Base-by-base conservation (phyloP, 2,888 invertebrate genomes). In the Chloromyia formosa region DNA sequence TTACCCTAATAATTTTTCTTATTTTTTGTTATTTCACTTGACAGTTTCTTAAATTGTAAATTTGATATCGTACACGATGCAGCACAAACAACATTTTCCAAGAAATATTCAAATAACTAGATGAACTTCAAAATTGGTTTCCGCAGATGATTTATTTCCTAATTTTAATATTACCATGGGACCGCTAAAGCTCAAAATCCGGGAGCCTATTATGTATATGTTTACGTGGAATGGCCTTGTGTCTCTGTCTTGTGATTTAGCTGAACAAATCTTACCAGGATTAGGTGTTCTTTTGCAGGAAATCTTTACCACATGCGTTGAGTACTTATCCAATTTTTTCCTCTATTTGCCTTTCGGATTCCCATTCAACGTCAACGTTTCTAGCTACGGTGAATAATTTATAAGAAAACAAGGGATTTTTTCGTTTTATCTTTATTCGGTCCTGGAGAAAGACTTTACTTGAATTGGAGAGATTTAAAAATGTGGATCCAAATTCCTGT, bases 301-400 rank as follows among this genome's bases (percentile, higher is more conserved):
- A 56, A 71, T 71, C 56, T 71, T 71, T 56, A 35, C 40, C 42
- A 71, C 40, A 71, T 40, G 18, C 71, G 71, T 71, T 56, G 14
- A 7, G 71, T 71, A 56, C 71, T 71, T 71, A 56, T 71, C 71
- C 71, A 71, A 56, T 71, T 71, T 71, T 71, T 71, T 71, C 40
- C 56, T 18, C 56, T 56, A 69, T 69, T 69, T 69, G 69, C 56
- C 69, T 69, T 71, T 71, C 16, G 58, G 53, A 71, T 58, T 71
- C 56, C 56, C 58, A 71, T 71, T 35, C 27, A 35, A 35, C 27
- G 7, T 2, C 27, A 35, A 35, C 49, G 49, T 45, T 35, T 35
- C n/a, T 22, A 1, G 66, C 23, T 23, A 1, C 45, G 23, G 56
- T 58, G 71, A 56, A 56, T 71, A 71, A 71, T 58, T 71, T 71